Base-by-base conservation (phyloP, 2,113 vertebrate genomes). In the Gallinago media region DNA sequence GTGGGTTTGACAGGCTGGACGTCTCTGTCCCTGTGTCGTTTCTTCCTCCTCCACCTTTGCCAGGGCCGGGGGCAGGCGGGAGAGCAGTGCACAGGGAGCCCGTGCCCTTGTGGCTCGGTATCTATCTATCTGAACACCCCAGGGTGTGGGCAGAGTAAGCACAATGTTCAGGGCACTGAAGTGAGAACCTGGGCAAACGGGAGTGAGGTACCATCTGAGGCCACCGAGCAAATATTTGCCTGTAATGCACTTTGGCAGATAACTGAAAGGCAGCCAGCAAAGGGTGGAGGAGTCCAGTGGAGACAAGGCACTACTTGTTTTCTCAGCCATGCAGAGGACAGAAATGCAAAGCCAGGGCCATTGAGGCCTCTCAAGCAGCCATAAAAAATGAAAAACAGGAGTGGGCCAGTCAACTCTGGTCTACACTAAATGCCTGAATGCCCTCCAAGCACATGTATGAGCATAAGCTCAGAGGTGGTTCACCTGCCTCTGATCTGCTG, bases 131-230 rank as follows among this genome's bases (percentile, higher is more conserved):
- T 47, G 61, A 84, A 68, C 79, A 91, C 77, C 56, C 62, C 73
- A 65, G 66, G 75, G 85, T 93, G 89, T 85, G 94, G 95, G 96
- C 92, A 89, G 97, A 71, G 87, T 93, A 96, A 97, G 92, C 78
- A 74, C 62, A 49, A 5, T 55, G 77, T 96, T 96, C 92, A 94
- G 94, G 90, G 84, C 68, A 46, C 81, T 81, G 75, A 68, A 96
- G 61, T 70, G 96, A 93, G 87, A 96, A 95, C 95, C 96, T 96
- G 92, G 89, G 89, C 96, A 97, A 98, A 97, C 85, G 96, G 94
- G 81, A 95, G 92, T 97, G 97, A 98, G 96, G 97, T 98, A 98
- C 97, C 2, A 95, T 98, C 97, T 98, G 94, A 96, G 93, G 67
- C 88, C 73, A 62, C 80, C 95, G 93, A 92, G 85, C 94, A 98